A percentile compares a stretch with the other conserved stretches of the same genome.
Conservation (phyloP, 2,797 vertebrate genomes). For the Manis crassicaudata region DNA sequence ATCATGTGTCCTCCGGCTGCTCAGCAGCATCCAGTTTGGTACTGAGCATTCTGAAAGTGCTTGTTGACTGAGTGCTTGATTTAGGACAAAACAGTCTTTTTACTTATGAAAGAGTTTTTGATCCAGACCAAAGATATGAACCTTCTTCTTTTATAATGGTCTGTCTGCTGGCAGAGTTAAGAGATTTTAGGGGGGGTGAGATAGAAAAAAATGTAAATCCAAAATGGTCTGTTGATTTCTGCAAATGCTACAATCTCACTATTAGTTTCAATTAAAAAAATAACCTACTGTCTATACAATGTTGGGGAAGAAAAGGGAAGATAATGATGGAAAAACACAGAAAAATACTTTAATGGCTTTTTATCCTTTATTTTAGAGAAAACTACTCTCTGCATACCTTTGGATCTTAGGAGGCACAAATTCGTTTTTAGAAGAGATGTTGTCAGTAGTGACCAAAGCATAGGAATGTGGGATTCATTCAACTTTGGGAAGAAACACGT, state of each 20-base stretch:
- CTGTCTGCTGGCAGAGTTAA: not conserved
- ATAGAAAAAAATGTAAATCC: not conserved
- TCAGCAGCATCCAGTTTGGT: not conserved
- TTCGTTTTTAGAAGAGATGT: not conserved
- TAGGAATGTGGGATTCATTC: slow-evolving; percentile 2
- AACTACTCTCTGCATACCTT: not conserved
- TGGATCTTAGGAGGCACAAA: not conserved
- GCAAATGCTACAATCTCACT: not conserved
- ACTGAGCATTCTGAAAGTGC: not conserved
- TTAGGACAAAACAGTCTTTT: not conserved
- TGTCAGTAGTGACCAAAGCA: not conserved
- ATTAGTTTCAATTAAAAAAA: slow-evolving; percentile 16
- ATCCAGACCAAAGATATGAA: not conserved
- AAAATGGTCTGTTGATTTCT: slow-evolving; percentile 3
- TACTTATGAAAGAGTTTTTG: not conserved
- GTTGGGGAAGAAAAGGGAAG: not conserved
- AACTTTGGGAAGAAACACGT: slow-evolving; percentile 18
- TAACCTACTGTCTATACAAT: not conserved
- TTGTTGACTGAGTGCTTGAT: not conserved
- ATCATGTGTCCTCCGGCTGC: not conserved
- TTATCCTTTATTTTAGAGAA: not conserved
- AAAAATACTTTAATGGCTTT: not conserved
- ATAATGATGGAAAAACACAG: not conserved
- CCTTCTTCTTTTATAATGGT: not conserved
- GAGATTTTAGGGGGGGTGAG: not conserved